A percentile compares a stretch with the other conserved stretches of the same genome.
These are phyloP conservation scores for Gobio gobio DNA, from an alignment of 2,113 vertebrate genomes.

Conservation along the genomic window DNA sequence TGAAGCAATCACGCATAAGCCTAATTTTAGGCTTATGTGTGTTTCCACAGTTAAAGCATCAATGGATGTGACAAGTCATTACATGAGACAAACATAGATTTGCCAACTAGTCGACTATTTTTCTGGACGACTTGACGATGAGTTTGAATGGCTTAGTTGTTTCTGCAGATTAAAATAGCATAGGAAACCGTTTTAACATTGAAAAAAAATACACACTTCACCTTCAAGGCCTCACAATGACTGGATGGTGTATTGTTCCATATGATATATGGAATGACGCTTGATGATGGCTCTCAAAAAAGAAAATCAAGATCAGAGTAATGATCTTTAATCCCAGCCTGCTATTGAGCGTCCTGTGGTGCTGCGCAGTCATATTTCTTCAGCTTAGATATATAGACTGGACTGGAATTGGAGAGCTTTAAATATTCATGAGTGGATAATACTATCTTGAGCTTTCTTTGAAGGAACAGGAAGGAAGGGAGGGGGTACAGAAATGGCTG, in stretches of 20 bases:
- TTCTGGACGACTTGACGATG: not conserved
- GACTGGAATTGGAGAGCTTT: constrained; percentile 68
- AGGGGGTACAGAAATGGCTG: not conserved
- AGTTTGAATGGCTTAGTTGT: not conserved
- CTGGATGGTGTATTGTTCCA: constrained; percentile 8
- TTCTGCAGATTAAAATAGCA: not conserved
- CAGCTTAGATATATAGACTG: constrained; percentile 67
- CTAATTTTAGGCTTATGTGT: too few species aligned
- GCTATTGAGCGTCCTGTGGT: not conserved
- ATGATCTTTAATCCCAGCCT: constrained; percentile 63
- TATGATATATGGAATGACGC: not conserved
- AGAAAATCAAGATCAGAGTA: constrained; percentile 8
- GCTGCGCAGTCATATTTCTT: constrained; percentile 61
- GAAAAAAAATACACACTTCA: constrained; percentile 1
- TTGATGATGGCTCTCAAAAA: not conserved
- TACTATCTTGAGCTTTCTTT: constrained; percentile 55
- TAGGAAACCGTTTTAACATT: not conserved
- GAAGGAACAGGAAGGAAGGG: constrained; percentile 32
- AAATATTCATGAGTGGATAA: constrained; percentile 76
- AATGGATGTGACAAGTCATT: not conserved
- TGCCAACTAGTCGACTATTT: not conserved
- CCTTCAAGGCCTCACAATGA: constrained; percentile 17
- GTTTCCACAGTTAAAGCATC: too few species aligned
- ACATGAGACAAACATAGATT: not conserved
- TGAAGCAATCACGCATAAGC: too few species aligned